Percentiles rank a stretch among this genome's conserved stretches.
These are phyloP conservation scores for Drosophila testacea DNA, from an alignment of 2,888 invertebrate species.

Conservation along the genomic window DNA sequence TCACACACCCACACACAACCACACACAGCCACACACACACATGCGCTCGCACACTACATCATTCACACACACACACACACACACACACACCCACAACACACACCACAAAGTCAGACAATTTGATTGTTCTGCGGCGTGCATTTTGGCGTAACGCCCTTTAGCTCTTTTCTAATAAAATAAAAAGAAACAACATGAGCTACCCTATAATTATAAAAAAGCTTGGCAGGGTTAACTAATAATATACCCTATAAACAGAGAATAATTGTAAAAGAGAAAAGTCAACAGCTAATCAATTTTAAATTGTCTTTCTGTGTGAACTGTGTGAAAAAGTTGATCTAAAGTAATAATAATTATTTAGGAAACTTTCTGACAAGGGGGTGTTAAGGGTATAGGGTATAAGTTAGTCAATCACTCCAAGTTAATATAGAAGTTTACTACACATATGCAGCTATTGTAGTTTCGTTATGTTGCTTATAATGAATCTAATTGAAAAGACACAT, in stretches of 20 bases:
- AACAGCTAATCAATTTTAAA: too few relatives aligned
- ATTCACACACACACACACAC: slow-evolving; percentile 19
- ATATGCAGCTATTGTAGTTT: too few relatives aligned
- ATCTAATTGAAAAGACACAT: too few relatives aligned
- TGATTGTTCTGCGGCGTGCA: slow-evolving; percentile 44
- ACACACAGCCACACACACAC: slow-evolving; percentile 20
- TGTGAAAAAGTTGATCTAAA: too few relatives aligned
- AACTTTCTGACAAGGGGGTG: not conserved
- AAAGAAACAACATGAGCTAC: not conserved
- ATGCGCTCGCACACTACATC: slow-evolving; percentile 12
- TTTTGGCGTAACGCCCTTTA: slow-evolving; percentile 28
- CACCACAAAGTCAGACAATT: slow-evolving; percentile 35
- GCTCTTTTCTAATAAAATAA: not conserved
- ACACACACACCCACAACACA: slow-evolving; percentile 18
- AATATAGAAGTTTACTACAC: too few relatives aligned
- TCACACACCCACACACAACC: slow-evolving; percentile 35
- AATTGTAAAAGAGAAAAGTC: too few relatives aligned
- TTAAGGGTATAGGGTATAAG: not conserved
- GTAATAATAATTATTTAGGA: not conserved
- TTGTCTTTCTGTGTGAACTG: too few relatives aligned
- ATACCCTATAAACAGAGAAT: too few relatives aligned
- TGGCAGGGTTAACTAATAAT: not conserved
- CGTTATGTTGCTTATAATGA: too few relatives aligned
- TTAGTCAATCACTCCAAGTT: not conserved
- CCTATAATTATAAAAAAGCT: slow-evolving; percentile 13